Conservation (phyloP, 1,140 invertebrate genomes). For the Achatina immaculata region DNA sequence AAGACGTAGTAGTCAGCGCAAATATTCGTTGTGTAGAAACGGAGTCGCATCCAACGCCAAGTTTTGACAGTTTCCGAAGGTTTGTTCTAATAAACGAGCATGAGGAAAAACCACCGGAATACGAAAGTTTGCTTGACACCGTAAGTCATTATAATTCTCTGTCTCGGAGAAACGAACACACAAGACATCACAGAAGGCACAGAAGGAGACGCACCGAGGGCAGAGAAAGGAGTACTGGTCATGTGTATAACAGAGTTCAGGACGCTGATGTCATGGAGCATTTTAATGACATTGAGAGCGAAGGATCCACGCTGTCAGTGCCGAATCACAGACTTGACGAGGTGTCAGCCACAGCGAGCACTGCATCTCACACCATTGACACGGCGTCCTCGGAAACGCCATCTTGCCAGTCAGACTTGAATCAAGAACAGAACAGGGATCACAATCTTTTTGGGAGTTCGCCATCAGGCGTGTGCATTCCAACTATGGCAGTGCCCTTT, state of each 20-base stretch:
- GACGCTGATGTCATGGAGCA: background rate
- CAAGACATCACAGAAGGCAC: background rate
- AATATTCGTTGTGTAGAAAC: background rate
- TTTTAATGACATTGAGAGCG: background rate
- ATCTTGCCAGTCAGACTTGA: background rate
- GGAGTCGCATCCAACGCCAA: background rate
- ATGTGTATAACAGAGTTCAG: background rate
- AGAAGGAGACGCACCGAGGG: background rate
- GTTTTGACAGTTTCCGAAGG: background rate
- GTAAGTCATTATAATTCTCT: background rate
- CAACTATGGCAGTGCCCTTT: background rate
- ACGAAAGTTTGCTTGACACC: background rate
- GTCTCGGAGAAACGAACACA: background rate
- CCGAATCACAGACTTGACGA: background rate
- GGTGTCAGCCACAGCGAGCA: background rate
- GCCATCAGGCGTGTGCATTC: background rate
- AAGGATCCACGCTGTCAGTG: background rate
- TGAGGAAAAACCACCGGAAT: background rate
- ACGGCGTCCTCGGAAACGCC: background rate
- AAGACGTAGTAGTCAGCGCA: background rate
- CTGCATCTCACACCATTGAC: background rate
- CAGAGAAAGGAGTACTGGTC: background rate
- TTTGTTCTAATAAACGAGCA: background rate
- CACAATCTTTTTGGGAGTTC: background rate
- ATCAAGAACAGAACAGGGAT: background rate